Evolutionary conservation across 2,888 invertebrate species (phyloP).

Genomic region (Eupithecia subumbrata): DNA sequence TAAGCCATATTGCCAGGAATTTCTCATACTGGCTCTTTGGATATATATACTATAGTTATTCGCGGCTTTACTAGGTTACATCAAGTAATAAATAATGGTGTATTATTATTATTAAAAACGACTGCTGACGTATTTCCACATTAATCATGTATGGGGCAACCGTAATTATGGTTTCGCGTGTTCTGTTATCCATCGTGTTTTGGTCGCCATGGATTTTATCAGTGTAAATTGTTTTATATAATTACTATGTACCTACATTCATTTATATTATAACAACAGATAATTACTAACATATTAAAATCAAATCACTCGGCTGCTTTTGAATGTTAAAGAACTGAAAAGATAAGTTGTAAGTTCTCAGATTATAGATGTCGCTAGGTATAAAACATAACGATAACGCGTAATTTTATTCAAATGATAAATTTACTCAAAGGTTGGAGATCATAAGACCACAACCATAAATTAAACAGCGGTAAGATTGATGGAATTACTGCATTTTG

Average conservation of each 20-base stretch:
- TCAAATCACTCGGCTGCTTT: neutral
- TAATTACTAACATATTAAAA: neutral
- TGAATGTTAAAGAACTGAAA: neutral
- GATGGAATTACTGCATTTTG: slow-evolving; percentile 41
- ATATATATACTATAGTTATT: neutral
- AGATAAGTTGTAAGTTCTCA: neutral
- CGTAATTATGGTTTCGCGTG: slow-evolving; percentile 75
- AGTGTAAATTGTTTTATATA: slow-evolving; percentile 60
- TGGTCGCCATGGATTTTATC: slow-evolving; percentile 65
- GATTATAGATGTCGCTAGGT: slow-evolving; percentile 18
- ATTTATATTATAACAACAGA: neutral
- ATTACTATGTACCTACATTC: slow-evolving; percentile 44
- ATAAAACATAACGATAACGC: neutral
- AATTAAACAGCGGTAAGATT: slow-evolving; percentile 36
- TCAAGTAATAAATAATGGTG: slow-evolving; percentile 7
- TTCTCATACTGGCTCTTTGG: neutral
- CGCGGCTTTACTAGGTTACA: neutral
- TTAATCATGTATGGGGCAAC: slow-evolving; percentile 63
- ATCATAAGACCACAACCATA: slow-evolving; percentile 25
- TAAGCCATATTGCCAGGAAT: neutral
- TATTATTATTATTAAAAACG: slow-evolving; percentile 40
- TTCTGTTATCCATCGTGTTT: slow-evolving; percentile 68
- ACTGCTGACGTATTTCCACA: slow-evolving; percentile 44
- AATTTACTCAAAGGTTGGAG: slow-evolving; percentile 28
- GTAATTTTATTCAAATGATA: slow-evolving; percentile 28